Conservation (phyloP, 1,140 invertebrate genomes). For the Potamilus streckersoni region DNA sequence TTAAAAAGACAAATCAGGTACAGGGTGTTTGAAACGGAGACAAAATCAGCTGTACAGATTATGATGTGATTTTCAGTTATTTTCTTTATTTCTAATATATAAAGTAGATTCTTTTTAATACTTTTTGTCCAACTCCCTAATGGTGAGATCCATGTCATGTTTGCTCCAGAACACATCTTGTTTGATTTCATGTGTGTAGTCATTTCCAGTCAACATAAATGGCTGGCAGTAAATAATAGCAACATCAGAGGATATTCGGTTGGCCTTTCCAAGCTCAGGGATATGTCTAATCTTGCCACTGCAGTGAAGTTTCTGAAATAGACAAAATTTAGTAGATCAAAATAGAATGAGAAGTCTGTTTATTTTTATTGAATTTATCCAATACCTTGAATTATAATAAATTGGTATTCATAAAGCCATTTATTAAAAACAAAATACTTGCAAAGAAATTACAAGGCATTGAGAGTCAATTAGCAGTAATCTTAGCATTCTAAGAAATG, state of each 20-base stretch:
- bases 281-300: slow-evolving; percentile 33
- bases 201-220: slow-evolving; percentile 45
- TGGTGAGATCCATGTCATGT: slow-evolving; percentile 52
- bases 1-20: too few relatives aligned
- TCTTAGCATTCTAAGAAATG: too few relatives aligned
- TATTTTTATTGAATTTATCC: too few relatives aligned
- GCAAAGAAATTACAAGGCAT: too few relatives aligned
- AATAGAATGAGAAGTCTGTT: too few relatives aligned
- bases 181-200: slow-evolving; percentile 37
- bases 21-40: too few relatives aligned
- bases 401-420: too few relatives aligned
- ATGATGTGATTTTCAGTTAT: too few relatives aligned
- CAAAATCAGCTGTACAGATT: too few relatives aligned
- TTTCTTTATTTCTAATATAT: neutral
- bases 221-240: slow-evolving; percentile 51
- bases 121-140: slow-evolving; percentile 54
- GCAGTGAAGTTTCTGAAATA: slow-evolving; percentile 57
- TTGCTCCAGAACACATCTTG: slow-evolving; percentile 58
- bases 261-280: slow-evolving; percentile 27
- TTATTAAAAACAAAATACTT: too few relatives aligned
- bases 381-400: too few relatives aligned
- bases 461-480: too few relatives aligned
- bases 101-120: slow-evolving; percentile 23
- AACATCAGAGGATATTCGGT: slow-evolving; percentile 30
- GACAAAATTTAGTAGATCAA: neutral